These are phyloP conservation scores for Agonopterix alstromeriana DNA, from an alignment of 2,888 invertebrate species.

Conservation along the genomic window DNA sequence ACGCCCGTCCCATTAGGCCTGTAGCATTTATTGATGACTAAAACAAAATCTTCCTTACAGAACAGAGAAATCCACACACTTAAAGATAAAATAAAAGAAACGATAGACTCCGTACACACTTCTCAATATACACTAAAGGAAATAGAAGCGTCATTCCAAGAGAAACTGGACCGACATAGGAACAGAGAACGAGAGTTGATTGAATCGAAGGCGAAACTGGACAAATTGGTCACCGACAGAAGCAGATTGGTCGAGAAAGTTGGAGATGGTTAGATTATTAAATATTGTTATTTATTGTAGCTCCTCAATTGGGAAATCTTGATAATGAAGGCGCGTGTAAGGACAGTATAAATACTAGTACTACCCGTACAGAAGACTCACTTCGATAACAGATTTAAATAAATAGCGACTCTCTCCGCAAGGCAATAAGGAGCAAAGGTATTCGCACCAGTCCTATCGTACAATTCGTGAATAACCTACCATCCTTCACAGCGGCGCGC, in stretches of 20 bases:
- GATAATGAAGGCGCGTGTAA: background rate
- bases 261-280: slow-evolving; percentile 62
- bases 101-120: slow-evolving; percentile 37
- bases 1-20: too few species aligned
- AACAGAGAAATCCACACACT: slow-evolving; percentile 45
- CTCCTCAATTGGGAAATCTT: background rate
- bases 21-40: too few species aligned
- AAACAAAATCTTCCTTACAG: slow-evolving; percentile 25
- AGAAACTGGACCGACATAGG: slow-evolving; percentile 63
- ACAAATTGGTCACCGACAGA: slow-evolving; percentile 70
- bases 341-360: too few species aligned
- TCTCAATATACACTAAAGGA: slow-evolving; percentile 54
- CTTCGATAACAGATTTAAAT: too few species aligned
- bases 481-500: too few species aligned
- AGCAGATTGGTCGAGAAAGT: slow-evolving; percentile 51
- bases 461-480: too few species aligned
- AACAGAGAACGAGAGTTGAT: slow-evolving; percentile 69
- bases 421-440: too few species aligned
- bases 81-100: slow-evolving; percentile 48
- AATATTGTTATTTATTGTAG: background rate
- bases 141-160: slow-evolving; percentile 45
- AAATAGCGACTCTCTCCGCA: too few species aligned
- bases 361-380: too few species aligned
- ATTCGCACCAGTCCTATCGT: too few species aligned
- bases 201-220: slow-evolving; percentile 59